Evolutionary conservation across 2,888 invertebrate genomes (phyloP), one percentile per base, ranked within the genome.

Genomic region (Erebia epiphron): DNA sequence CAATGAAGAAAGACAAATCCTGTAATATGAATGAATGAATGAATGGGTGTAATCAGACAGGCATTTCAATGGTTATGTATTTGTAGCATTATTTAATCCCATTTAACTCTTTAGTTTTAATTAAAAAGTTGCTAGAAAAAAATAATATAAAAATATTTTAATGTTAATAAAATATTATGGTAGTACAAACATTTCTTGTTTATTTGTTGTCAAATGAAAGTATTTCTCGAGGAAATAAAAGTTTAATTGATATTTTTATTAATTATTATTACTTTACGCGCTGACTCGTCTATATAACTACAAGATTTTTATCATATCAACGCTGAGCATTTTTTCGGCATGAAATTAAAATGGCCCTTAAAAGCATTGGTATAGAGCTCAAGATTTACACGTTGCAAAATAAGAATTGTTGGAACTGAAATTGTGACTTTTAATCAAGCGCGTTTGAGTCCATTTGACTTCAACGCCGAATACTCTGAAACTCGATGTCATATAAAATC

Each of bases 111-210:
- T 56, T 26, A 57, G 56, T 57, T 26, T 13, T 57, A 57, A 56
- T 21, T 4, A 57, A 26, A 41, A 43, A 16, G 41, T n/a, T 43
- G 16, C 41, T 43, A 60, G 16, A 60, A 57, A 57, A 8, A 26
- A 18, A 35, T 56, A 21, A 2, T 35, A 58, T 35, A 26, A 62
- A 21, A 18, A 62, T 49, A 49, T 62, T 49, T 21, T 49, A 21
- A 18, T 61, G 61, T 61, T 43, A 16, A 43, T 56, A 11, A 18
- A 35, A 35, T 35, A 56, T 18, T 49, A 14, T 62, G 14, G 62
- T 49, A 60, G 60, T 60, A 60, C 60, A 60, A 60, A 43, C 41
- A 41, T 41, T 41, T n/a, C 16, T 41, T 60, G 35, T 43, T 60
- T 41, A 41, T 9, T 41, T 41, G n/a, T 35, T 58, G 14, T 35